Conservation (phyloP, 2,113 vertebrate genomes). For the Saimiri boliviensis region DNA sequence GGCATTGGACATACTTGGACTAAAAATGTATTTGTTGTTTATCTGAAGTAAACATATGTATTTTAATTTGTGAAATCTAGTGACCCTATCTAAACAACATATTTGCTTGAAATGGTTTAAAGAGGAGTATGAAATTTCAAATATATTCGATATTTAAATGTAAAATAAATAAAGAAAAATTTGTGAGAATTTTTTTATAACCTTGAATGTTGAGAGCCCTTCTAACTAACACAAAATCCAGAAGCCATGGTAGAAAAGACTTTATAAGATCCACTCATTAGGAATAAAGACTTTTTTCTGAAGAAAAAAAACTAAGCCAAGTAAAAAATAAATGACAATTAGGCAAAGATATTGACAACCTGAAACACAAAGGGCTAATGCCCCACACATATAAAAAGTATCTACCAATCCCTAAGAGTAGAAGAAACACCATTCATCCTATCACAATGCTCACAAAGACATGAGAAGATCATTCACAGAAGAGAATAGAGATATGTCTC, state of each 20-base stretch:
- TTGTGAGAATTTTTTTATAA: conserved; percentile 22
- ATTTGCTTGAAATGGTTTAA: conserved; percentile 17
- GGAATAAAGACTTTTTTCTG: background rate
- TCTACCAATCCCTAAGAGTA: background rate
- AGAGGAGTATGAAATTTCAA: conserved; percentile 46
- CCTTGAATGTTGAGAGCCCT: conserved; percentile 38
- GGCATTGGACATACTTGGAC: background rate
- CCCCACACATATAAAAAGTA: background rate
- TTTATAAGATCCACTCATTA: background rate
- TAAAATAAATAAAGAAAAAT: conserved; percentile 38
- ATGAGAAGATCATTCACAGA: background rate
- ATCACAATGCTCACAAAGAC: background rate
- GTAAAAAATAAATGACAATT: background rate
- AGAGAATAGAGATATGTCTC: background rate
- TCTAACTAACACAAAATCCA: conserved; percentile 6
- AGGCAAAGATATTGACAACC: conserved; percentile 13
- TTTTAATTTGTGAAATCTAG: conserved; percentile 26
- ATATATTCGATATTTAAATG: conserved; percentile 33
- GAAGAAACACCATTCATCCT: background rate
- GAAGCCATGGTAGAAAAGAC: background rate
- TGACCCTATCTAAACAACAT: background rate
- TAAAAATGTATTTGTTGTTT: background rate
- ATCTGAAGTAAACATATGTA: conserved; percentile 23
- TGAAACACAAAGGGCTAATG: background rate
- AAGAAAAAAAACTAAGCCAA: background rate